These are phyloP conservation scores for Seira sanloemensis DNA, from an alignment of 2,888 invertebrate genomes.

Conservation along the genomic window DNA sequence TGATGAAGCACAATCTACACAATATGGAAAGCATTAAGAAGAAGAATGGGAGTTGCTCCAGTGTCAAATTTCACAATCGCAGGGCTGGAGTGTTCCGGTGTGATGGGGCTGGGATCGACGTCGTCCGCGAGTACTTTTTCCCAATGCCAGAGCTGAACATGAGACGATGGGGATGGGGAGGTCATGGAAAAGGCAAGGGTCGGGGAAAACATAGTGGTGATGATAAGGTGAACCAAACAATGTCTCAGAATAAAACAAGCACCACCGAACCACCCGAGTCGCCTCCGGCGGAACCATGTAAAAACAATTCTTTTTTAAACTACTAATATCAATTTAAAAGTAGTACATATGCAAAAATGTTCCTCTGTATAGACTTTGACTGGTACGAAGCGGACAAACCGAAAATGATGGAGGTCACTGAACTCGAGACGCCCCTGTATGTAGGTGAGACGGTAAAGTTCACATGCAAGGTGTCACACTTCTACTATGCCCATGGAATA, in stretches of 20 bases:
- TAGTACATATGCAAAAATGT: neutral
- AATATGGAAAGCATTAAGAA: conserved; percentile 61
- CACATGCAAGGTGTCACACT: conserved; percentile 65
- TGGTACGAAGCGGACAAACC: conserved; percentile 62
- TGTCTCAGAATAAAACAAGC: too few relatives aligned
- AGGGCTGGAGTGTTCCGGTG: conserved; percentile 65
- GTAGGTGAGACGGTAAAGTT: conserved; percentile 59
- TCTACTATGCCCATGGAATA: conserved; percentile 68
- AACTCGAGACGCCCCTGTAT: conserved; percentile 50
- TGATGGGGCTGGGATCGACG: conserved; percentile 63
- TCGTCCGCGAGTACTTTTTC: conserved; percentile 65
- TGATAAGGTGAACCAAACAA: too few relatives aligned
- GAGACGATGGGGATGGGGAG: neutral
- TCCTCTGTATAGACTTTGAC: conserved; percentile 52
- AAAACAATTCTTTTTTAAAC: neutral
- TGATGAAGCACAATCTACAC: conserved; percentile 61
- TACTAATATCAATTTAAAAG: neutral
- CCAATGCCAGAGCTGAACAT: conserved; percentile 46
- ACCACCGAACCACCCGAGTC: conserved; percentile 24
- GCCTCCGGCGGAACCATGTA: conserved; percentile 36
- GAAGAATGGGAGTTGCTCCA: conserved; percentile 50
- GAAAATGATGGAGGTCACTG: conserved; percentile 63
- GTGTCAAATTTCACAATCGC: conserved; percentile 1
- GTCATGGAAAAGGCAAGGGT: conserved; percentile 6
- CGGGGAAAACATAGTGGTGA: neutral